Percentiles rank a stretch among this genome's conserved stretches.
Conservation (phyloP, 1,140 invertebrate species). For the Drosophila sulfurigaster region DNA sequence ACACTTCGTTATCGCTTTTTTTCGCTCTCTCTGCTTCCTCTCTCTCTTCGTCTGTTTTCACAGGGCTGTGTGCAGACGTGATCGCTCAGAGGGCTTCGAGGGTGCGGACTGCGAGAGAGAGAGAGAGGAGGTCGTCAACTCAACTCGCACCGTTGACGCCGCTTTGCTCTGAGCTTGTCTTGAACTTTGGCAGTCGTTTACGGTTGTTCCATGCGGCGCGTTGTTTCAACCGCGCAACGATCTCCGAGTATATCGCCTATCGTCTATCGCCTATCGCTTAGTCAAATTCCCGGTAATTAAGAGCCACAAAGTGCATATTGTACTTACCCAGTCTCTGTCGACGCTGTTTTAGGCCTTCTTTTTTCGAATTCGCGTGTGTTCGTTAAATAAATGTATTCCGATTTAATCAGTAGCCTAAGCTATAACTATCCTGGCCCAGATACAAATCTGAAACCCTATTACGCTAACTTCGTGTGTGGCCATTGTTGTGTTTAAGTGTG, state of each 20-base stretch:
- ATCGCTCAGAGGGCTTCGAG: conserved; percentile 12
- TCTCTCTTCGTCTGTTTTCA: not conserved
- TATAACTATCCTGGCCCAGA: conserved; percentile 35
- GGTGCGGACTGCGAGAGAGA: not conserved
- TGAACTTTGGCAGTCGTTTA: conserved; percentile 77
- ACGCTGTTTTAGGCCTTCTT: conserved; percentile 15
- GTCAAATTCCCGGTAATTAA: conserved; percentile 39
- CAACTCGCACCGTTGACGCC: conserved; percentile 16
- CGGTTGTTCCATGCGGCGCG: conserved; percentile 69
- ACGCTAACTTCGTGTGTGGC: conserved; percentile 9
- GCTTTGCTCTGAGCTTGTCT: conserved; percentile 57
- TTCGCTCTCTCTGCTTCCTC: not conserved
- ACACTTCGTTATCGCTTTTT: conserved; percentile 9
- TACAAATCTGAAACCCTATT: conserved; percentile 36
- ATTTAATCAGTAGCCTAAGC: conserved; percentile 53
- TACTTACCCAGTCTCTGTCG: conserved; percentile 1
- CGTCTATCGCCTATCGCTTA: not conserved
- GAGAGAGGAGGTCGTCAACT: conserved; percentile 11
- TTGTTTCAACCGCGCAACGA: conserved; percentile 24
- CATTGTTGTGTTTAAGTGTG: not conserved
- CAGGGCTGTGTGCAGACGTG: conserved; percentile 40
- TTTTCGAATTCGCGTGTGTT: conserved; percentile 50
- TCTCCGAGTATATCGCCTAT: conserved; percentile 24
- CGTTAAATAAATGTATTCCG: conserved; percentile 64
- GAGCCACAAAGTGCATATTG: conserved; percentile 56